Evolutionary conservation across 2,888 invertebrate genomes (phyloP).

Genomic region (Allygus modestus): DNA sequence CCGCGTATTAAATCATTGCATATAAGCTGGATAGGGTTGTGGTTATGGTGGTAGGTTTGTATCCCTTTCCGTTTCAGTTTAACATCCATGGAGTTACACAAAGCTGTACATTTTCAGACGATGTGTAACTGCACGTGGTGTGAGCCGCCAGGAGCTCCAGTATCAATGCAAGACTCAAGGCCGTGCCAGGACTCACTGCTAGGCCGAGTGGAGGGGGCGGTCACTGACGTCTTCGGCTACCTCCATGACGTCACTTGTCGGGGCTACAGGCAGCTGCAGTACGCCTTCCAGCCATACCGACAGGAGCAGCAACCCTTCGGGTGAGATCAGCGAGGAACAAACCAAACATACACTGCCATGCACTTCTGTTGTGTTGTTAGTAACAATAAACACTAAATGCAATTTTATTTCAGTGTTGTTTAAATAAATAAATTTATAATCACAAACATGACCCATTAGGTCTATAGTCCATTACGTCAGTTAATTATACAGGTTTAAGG

Average conservation of each 20-base stretch:
- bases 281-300: conserved; percentile 22
- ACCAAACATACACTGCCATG: not conserved
- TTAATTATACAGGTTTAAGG: too few relatives aligned
- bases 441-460: too few relatives aligned
- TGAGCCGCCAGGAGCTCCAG: not conserved
- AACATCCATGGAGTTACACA: too few relatives aligned
- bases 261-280: conserved; percentile 32
- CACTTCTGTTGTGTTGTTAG: too few relatives aligned
- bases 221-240: conserved; percentile 19
- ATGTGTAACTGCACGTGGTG: conserved; percentile 2
- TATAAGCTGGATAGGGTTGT: too few relatives aligned
- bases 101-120: not conserved
- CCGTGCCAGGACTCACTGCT: not conserved
- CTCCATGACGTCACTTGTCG: conserved; percentile 5
- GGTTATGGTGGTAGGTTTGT: too few relatives aligned
- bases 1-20: too few relatives aligned
- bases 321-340: not conserved
- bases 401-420: too few relatives aligned
- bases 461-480: too few relatives aligned
- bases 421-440: too few relatives aligned
- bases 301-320: not conserved
- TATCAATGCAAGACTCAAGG: not conserved
- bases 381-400: too few relatives aligned
- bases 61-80: too few relatives aligned
- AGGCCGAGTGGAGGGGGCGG: conserved; percentile 23